Conservation (phyloP, 2,113 vertebrate genomes). For the Stomatorhinus ivindoensis region DNA sequence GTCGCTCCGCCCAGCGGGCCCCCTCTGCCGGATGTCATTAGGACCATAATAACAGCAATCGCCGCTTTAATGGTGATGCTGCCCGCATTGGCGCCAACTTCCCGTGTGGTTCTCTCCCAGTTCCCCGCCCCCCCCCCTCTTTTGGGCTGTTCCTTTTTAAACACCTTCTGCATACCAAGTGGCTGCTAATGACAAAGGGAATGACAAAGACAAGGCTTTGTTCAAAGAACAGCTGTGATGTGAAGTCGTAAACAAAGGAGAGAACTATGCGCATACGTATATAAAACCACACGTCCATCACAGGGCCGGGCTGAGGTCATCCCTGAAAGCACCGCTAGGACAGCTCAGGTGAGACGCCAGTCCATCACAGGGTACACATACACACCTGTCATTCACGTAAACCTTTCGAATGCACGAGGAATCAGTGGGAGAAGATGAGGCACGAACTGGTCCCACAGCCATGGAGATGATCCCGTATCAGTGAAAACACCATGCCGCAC, state of each 20-base stretch:
- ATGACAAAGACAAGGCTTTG: conserved; percentile 22
- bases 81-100: conserved; percentile 60
- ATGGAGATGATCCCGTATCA: background rate
- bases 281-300: background rate
- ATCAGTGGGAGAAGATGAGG: background rate
- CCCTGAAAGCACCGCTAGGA: background rate
- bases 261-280: background rate
- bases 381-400: background rate
- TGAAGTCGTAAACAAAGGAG: background rate
- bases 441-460: background rate
- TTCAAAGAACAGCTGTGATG: conserved; percentile 31
- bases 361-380: background rate
- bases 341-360: background rate
- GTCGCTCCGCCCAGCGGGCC: conserved; percentile 80
- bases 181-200: conserved; percentile 43
- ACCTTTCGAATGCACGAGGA: background rate
- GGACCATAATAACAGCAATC: conserved; percentile 72
- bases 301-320: background rate
- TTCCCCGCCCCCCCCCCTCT: conserved; percentile 31
- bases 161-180: conserved; percentile 70
- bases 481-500: background rate
- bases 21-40: conserved; percentile 77
- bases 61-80: conserved; percentile 69
- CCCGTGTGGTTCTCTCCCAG: conserved; percentile 53
- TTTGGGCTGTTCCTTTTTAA: conserved; percentile 48